Evolutionary conservation across 1,140 invertebrate genomes (phyloP).

Genomic region (Ceratosolen solmsi): DNA sequence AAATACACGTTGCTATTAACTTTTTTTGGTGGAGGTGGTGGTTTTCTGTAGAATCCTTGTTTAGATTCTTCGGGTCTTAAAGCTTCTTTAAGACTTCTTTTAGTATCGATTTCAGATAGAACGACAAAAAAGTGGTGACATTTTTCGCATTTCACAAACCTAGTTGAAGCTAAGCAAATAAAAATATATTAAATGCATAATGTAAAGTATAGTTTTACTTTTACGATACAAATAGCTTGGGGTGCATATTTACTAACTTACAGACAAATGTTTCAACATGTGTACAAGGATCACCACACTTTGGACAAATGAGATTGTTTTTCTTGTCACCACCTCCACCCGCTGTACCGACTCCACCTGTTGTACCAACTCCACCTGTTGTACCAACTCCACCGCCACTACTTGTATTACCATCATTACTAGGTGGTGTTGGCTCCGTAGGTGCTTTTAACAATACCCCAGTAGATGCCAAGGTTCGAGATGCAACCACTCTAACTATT

Average conservation of each 20-base stretch:
- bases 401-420: slow-evolving; percentile 58
- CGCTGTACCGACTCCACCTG: slow-evolving; percentile 53
- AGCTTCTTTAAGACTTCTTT: slow-evolving; percentile 87
- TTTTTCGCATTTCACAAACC: slow-evolving; percentile 98
- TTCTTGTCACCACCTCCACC: slow-evolving; percentile 73
- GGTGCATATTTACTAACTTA: slow-evolving; percentile 70
- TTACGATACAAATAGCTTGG: not conserved
- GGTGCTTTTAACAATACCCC: slow-evolving; percentile 64
- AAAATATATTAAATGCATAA: slow-evolving; percentile 33
- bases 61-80: slow-evolving; percentile 77
- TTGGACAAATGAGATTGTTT: slow-evolving; percentile 87
- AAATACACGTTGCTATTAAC: slow-evolving; percentile 63
- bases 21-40: slow-evolving; percentile 94
- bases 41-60: slow-evolving; percentile 81
- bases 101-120: slow-evolving; percentile 91
- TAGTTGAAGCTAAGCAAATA: slow-evolving; percentile 80
- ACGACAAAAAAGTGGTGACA: slow-evolving; percentile 99
- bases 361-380: slow-evolving; percentile 54
- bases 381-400: slow-evolving; percentile 53
- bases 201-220: slow-evolving; percentile 11
- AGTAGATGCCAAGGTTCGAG: slow-evolving; percentile 62
- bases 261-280: slow-evolving; percentile 98
- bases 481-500: slow-evolving; percentile 67
- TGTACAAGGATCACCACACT: slow-evolving; percentile 96
- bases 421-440: slow-evolving; percentile 67